Evolutionary conservation across 2,888 invertebrate species (phyloP).

Genomic region (Rhimphoctona megacephalus): DNA sequence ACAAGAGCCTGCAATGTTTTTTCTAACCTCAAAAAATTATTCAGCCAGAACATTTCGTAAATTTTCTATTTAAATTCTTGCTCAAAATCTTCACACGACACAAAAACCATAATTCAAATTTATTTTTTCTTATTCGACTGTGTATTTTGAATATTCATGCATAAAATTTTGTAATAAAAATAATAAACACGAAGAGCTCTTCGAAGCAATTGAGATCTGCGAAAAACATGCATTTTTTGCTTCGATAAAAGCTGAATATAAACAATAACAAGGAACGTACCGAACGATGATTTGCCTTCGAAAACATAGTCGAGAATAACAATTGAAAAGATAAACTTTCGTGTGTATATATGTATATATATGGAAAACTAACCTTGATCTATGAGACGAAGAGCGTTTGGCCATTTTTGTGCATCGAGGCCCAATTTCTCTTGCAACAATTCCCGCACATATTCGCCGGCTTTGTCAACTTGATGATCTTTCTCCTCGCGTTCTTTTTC

Average conservation of each 20-base stretch:
- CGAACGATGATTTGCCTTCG: background rate
- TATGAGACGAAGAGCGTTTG: constrained; percentile 89
- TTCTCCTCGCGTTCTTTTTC: constrained; percentile 86
- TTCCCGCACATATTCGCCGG: constrained; percentile 92
- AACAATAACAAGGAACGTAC: background rate
- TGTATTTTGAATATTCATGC: background rate
- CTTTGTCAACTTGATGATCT: constrained; percentile 89
- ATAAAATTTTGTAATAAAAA: background rate
- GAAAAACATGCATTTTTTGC: background rate
- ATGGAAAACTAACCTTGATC: constrained; percentile 88
- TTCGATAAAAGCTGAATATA: background rate
- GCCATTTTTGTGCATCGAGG: constrained; percentile 87
- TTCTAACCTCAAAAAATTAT: background rate
- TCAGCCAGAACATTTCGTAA: background rate
- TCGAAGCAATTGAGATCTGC: background rate
- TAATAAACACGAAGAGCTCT: background rate
- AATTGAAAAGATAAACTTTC: background rate
- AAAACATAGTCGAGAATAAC: background rate
- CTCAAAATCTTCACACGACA: too few relatives aligned
- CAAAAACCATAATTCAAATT: background rate
- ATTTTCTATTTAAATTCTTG: background rate
- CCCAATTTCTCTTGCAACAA: constrained; percentile 90
- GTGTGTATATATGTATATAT: background rate
- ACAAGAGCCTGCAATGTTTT: background rate
- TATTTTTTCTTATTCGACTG: background rate